Conservation (phyloP, 2,113 vertebrate genomes). For the Prochilodus magdalenae region DNA sequence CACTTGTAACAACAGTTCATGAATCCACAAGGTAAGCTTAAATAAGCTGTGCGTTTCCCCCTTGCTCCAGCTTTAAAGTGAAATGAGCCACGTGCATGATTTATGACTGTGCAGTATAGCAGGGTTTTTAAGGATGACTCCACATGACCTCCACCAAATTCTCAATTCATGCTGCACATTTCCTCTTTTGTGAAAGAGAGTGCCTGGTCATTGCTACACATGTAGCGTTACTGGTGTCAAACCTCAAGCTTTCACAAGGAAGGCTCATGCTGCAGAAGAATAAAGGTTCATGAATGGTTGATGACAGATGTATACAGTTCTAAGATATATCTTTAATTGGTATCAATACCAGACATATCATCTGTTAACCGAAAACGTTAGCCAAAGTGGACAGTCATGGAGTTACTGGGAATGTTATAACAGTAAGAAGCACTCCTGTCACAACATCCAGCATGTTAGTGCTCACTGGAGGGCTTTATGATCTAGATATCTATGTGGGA, state of each 20-base stretch:
- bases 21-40: slow-evolving; percentile 60
- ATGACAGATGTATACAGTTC: too few species aligned
- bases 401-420: too few species aligned
- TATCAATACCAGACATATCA: too few species aligned
- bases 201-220: not conserved
- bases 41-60: not conserved
- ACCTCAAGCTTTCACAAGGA: not conserved
- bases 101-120: not conserved
- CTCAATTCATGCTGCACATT: not conserved
- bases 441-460: too few species aligned
- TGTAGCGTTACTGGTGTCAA: not conserved
- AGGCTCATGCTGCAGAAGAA: not conserved
- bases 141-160: not conserved
- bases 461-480: too few species aligned
- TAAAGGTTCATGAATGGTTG: too few species aligned
- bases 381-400: too few species aligned
- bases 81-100: not conserved
- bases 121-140: not conserved
- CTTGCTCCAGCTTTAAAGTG: not conserved
- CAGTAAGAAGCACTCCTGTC: too few species aligned
- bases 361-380: too few species aligned
- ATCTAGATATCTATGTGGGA: too few species aligned
- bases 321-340: too few species aligned
- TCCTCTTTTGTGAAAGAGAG: not conserved
- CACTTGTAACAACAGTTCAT: slow-evolving; percentile 54